Conservation (phyloP, 2,888 invertebrate species). For the Pheosia gnoma region DNA sequence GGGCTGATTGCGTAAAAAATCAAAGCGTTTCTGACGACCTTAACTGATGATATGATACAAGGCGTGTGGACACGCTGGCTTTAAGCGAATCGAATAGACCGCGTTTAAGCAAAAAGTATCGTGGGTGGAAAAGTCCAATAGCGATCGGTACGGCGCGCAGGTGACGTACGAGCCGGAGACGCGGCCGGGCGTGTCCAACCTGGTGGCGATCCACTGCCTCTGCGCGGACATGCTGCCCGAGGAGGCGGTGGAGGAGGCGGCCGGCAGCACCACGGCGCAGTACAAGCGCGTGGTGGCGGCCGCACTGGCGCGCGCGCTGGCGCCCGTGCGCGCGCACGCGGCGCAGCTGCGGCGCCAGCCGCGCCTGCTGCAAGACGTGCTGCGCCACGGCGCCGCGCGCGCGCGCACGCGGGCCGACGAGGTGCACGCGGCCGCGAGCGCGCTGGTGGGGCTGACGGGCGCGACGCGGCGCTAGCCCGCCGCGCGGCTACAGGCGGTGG, state of each 20-base stretch:
- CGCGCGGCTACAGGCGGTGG: constrained; percentile 85
- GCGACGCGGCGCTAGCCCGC: constrained; percentile 59
- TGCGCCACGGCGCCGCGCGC: constrained; percentile 82
- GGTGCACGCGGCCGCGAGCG: constrained; percentile 83
- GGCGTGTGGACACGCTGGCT: too few relatives aligned
- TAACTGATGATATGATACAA: too few relatives aligned
- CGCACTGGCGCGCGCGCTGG: constrained; percentile 45
- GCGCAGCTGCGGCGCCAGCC: constrained; percentile 81
- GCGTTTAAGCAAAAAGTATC: not conserved
- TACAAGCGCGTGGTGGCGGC: constrained; percentile 71
- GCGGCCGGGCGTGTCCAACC: constrained; percentile 93
- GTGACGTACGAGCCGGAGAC: constrained; percentile 91
- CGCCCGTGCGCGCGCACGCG: constrained; percentile 54
- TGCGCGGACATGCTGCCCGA: constrained; percentile 86
- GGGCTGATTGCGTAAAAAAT: too few relatives aligned
- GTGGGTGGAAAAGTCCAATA: not conserved
- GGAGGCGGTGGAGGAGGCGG: constrained; percentile 87
- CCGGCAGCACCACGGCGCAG: constrained; percentile 88
- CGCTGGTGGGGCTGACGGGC: constrained; percentile 52
- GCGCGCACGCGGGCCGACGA: constrained; percentile 85
- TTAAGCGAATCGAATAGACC: not conserved
- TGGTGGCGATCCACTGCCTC: constrained; percentile 84
- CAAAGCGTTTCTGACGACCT: too few relatives aligned
- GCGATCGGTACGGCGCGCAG: constrained; percentile 40
- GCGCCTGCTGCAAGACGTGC: constrained; percentile 65